phyloP scores from a whole-genome alignment of 1,140 invertebrate genomes.

The Heliconius eleuchia region DNA sequence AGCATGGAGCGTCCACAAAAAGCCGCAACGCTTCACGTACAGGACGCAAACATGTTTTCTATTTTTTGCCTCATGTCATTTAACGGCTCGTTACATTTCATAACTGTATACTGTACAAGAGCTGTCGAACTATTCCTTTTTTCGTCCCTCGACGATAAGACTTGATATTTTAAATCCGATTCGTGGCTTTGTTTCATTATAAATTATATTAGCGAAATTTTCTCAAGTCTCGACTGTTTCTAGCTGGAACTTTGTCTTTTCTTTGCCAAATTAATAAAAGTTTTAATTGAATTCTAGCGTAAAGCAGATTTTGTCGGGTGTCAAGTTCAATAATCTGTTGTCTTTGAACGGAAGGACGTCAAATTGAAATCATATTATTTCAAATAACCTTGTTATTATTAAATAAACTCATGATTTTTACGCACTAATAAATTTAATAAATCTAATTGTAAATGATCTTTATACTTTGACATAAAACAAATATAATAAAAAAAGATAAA shows the following conservation, averaged over 20 bases:
- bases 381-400: background rate
- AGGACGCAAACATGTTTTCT: background rate
- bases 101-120: constrained; percentile 12
- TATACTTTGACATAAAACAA: background rate
- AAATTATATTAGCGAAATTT: constrained; percentile 71
- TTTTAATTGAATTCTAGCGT: constrained; percentile 76
- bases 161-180: constrained; percentile 33
- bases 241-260: constrained; percentile 61
- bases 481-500: constrained; percentile 17
- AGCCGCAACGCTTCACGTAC: background rate
- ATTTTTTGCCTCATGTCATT: constrained; percentile 16
- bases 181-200: constrained; percentile 42
- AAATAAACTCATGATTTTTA: background rate
- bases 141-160: constrained; percentile 12
- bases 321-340: constrained; percentile 51
- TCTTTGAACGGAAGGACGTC: constrained; percentile 33
- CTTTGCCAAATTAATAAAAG: constrained; percentile 77
- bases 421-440: background rate
- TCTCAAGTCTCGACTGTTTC: constrained; percentile 63
- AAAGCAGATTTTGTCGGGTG: constrained; percentile 63
- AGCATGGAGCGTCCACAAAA: background rate
- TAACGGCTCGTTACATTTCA: constrained; percentile 16
- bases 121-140: constrained; percentile 18
- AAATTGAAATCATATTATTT: background rate
- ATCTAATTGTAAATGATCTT: background rate